Percentiles rank a stretch among this genome's conserved stretches.
Evolutionary conservation across 2,888 invertebrate species (phyloP).

Genomic region (Teleogryllus oceanicus): DNA sequence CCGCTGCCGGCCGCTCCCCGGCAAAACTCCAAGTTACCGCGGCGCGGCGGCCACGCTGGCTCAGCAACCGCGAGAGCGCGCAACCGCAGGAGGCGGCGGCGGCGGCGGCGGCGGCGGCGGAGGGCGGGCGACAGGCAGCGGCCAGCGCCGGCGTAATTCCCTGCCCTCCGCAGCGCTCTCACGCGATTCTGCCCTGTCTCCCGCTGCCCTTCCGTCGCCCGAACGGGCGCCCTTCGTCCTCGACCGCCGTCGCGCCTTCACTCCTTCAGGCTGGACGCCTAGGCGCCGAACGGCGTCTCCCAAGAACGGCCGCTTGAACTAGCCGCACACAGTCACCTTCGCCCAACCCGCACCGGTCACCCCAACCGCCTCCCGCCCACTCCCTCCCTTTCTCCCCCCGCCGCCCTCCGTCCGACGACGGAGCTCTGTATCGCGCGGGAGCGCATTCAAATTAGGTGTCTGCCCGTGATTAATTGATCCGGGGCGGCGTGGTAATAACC

Average conservation of each 20-base stretch:
- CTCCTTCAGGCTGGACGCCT: background rate
- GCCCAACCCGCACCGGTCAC: background rate
- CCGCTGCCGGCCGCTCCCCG: background rate
- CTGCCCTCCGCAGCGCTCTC: background rate
- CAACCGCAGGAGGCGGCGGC: background rate
- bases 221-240: background rate
- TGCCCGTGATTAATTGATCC: slow-evolving; percentile 18
- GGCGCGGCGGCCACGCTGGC: background rate
- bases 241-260: background rate
- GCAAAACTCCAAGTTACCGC: slow-evolving; percentile 9
- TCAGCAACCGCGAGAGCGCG: slow-evolving; percentile 18
- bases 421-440: background rate
- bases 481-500: slow-evolving; percentile 18
- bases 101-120: background rate
- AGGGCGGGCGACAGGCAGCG: slow-evolving; percentile 5
- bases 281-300: background rate
- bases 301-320: background rate
- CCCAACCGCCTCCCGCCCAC: background rate
- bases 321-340: background rate
- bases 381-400: too few species aligned
- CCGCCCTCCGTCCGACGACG: too few species aligned
- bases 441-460: slow-evolving; percentile 18
- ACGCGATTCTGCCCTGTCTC: too few species aligned
- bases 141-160: slow-evolving; percentile 18
- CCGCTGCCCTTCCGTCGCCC: too few species aligned